These are phyloP conservation scores for Goniozus legneri DNA, from an alignment of 1,140 invertebrate genomes.

Conservation along the genomic window DNA sequence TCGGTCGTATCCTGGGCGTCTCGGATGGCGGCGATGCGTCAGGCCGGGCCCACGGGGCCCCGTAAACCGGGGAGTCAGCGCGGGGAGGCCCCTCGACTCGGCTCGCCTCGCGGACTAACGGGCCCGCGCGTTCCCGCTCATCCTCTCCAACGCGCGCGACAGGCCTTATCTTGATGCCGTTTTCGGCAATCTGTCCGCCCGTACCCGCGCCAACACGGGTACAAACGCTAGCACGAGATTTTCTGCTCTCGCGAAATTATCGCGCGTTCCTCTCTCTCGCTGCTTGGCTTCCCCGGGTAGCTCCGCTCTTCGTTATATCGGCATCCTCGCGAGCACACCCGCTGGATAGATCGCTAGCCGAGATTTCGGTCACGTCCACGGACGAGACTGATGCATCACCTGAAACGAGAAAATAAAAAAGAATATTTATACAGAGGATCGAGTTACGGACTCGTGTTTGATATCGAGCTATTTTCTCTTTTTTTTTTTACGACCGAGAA, in stretches of 20 bases:
- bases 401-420: conserved; percentile 28
- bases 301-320: conserved; percentile 14
- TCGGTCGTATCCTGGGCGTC: too few relatives aligned
- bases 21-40: too few relatives aligned
- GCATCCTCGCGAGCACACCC: conserved; percentile 11
- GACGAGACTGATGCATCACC: conserved; percentile 34
- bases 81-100: conserved; percentile 25
- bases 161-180: conserved; percentile 46
- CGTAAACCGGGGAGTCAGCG: too few relatives aligned
- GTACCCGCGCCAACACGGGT: not conserved
- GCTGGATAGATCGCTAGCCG: conserved; percentile 3
- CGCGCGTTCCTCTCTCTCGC: not conserved
- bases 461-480: too few relatives aligned
- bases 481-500: too few relatives aligned
- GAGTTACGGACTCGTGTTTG: too few relatives aligned
- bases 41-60: too few relatives aligned
- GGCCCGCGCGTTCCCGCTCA: conserved; percentile 37
- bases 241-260: conserved; percentile 1
- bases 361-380: conserved; percentile 1
- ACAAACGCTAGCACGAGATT: not conserved
- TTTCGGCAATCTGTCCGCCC: conserved; percentile 1
- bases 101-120: conserved; percentile 41
- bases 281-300: not conserved
- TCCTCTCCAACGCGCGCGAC: conserved; percentile 28
- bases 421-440: too few relatives aligned